Percentiles rank a stretch among this genome's conserved stretches.
phyloP scores from a whole-genome alignment of 1,140 invertebrate genomes.

The Apocrypta bakeri region DNA sequence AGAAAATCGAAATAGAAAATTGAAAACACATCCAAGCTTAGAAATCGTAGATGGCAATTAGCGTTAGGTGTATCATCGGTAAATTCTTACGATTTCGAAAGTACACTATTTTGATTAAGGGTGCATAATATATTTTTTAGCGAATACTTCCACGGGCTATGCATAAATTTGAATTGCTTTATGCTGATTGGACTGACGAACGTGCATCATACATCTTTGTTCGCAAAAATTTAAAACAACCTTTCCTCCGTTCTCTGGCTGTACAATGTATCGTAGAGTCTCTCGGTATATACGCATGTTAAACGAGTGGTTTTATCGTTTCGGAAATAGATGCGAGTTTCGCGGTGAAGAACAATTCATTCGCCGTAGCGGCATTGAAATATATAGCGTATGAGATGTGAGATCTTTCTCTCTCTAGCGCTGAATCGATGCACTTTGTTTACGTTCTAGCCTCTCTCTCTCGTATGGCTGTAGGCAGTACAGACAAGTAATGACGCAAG shows the following conservation, averaged over 20 bases:
- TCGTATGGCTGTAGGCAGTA: neutral
- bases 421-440: conserved; percentile 43
- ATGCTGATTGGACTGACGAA: neutral
- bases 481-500: conserved; percentile 40
- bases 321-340: neutral
- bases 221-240: neutral
- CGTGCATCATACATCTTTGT: neutral
- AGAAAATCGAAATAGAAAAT: too few relatives aligned
- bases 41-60: too few relatives aligned
- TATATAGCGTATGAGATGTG: conserved; percentile 28
- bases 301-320: neutral
- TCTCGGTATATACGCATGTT: neutral
- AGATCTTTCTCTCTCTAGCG: conserved; percentile 14
- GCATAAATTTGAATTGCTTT: neutral
- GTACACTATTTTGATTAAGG: too few relatives aligned
- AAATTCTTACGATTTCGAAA: neutral
- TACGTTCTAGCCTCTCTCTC: neutral
- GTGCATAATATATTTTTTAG: neutral
- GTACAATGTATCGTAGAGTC: neutral
- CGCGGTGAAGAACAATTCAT: neutral
- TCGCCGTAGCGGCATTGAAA: conserved; percentile 10
- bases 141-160: neutral
- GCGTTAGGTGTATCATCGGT: too few relatives aligned
- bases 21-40: too few relatives aligned
- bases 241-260: neutral